Evolutionary conservation across 2,113 vertebrate genomes (phyloP), one percentile per base, ranked within the genome.

Genomic region (Phrynosoma blainvillii): DNA sequence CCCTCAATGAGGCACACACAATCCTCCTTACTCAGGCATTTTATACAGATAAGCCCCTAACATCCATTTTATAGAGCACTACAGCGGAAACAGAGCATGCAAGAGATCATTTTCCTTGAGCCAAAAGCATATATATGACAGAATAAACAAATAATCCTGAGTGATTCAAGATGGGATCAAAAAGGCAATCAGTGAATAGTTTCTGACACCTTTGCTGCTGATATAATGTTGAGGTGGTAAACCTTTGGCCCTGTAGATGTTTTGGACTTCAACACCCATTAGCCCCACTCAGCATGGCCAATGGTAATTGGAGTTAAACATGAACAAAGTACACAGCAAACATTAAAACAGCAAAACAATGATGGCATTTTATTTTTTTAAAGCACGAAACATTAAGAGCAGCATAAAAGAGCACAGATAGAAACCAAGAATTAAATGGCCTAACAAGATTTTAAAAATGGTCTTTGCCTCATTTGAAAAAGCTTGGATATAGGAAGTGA

Each of bases 21-120:
- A 87, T 65, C 79, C 40, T 75, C 79, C 85, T 71, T 65, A 32
- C 70, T 32, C 36, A 78, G 25, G 76, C 73, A 52, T 88, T 92
- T 89, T 90, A 90, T 54, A 30, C 6, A 27, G 52, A 82, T 78
- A 78, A 84, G 73, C 9, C 36, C n/a, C 20, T 66, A 74, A 52
- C 18, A n/a, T 23, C 54, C 32, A 36, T 12, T 87, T 74, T n/a
- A 74, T 75, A n/a, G 30, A 62, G 30, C n/a, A 74, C 4, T 74
- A 21, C 40, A 79, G 62, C 25, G 1, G 25, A 52, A 47, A 74
- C 84, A 54, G 42, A 23, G 65, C 12, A 14, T 18, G 14, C 25
- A 14, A 54, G 6, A 47, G 25, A 74, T 42, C 40, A 47, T 81
- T 52, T n/a, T 82, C 25, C 62, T 4, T 27, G 42, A 42, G 54